These are phyloP conservation scores for Phylloscopus trochilus DNA, from an alignment of 2,113 vertebrate genomes.

Conservation along the genomic window DNA sequence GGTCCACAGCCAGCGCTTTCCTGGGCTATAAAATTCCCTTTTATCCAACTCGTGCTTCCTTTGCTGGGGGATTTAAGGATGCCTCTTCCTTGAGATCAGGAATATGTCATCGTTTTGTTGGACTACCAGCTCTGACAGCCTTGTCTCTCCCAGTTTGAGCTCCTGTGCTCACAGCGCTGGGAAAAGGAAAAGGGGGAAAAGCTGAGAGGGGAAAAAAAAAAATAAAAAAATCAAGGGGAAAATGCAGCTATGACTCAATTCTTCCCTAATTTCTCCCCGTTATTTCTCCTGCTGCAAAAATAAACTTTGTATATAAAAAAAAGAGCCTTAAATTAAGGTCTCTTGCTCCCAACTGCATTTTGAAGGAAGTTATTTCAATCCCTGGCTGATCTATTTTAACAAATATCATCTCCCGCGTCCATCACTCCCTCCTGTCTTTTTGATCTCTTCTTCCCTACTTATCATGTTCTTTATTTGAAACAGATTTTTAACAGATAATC, in stretches of 20 bases:
- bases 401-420: conserved; percentile 27
- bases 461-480: conserved; percentile 79
- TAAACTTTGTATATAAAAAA: background rate
- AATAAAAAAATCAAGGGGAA: background rate
- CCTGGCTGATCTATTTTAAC: conserved; percentile 42
- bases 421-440: conserved; percentile 59
- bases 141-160: conserved; percentile 11
- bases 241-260: background rate
- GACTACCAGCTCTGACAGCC: conserved; percentile 53
- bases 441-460: conserved; percentile 69
- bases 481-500: conserved; percentile 88
- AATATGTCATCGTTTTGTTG: conserved; percentile 62
- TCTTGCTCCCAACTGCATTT: background rate
- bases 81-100: conserved; percentile 43
- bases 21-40: conserved; percentile 40
- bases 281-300: conserved; percentile 11
- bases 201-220: background rate
- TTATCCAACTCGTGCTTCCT: conserved; percentile 36
- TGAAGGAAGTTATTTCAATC: conserved; percentile 7
- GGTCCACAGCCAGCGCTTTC: background rate
- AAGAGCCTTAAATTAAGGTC: background rate
- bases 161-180: background rate
- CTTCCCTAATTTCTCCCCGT: background rate
- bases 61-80: conserved; percentile 54
- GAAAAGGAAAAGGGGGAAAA: background rate